Conservation (phyloP, 2,797 vertebrate genomes). For the Urophycis tenuis region DNA sequence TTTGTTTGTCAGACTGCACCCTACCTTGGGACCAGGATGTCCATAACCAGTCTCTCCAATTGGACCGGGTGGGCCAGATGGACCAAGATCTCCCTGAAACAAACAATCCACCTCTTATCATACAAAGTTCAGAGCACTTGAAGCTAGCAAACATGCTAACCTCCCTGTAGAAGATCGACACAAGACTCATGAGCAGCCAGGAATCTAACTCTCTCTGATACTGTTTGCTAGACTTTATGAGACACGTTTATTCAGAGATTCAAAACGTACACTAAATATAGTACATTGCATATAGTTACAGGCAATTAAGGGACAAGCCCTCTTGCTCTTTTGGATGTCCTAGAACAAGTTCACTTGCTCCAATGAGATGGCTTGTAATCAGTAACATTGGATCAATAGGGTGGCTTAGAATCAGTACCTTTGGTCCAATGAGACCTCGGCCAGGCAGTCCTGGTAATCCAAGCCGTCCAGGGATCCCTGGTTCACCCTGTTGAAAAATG, state of each 20-base stretch:
- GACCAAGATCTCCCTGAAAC: conserved; percentile 79
- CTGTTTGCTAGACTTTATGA: neutral
- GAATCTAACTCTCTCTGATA: neutral
- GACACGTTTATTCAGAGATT: neutral
- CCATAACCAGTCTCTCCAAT: conserved; percentile 83
- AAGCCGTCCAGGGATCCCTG: conserved; percentile 71
- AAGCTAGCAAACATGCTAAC: neutral
- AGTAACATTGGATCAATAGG: conserved; percentile 71
- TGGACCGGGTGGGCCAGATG: conserved; percentile 74
- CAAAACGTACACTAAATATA: too few relatives aligned
- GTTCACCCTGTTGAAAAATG: conserved; percentile 73
- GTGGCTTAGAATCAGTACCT: conserved; percentile 63
- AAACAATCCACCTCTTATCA: conserved; percentile 13
- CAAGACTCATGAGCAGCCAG: neutral
- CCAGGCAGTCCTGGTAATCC: conserved; percentile 79
- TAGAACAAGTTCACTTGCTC: neutral
- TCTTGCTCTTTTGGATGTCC: neutral
- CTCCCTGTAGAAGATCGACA: neutral
- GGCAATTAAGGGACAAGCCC: too few relatives aligned
- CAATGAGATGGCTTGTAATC: neutral
- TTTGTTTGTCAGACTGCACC: neutral
- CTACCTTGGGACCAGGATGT: conserved; percentile 86
- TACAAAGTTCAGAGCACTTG: neutral
- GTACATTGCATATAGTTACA: neutral
- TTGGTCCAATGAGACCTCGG: conserved; percentile 75